Conservation (phyloP, 2,113 vertebrate genomes). For the Cryptomyrus ogoouensis region DNA sequence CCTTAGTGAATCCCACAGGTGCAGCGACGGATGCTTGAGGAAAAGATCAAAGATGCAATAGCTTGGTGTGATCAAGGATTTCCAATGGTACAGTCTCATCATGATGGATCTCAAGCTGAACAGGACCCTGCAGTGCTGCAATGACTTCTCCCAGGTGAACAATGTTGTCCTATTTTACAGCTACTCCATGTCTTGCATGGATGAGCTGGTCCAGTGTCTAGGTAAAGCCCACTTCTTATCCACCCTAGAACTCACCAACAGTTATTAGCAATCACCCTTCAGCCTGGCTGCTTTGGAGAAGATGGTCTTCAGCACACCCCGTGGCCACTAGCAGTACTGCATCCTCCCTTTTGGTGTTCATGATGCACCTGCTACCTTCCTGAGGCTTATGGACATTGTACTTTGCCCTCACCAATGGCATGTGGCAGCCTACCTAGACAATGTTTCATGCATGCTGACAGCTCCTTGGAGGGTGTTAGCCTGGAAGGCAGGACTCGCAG, state of each 20-base stretch:
- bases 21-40: too few relatives aligned
- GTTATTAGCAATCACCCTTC: neutral
- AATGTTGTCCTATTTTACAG: too few relatives aligned
- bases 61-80: too few relatives aligned
- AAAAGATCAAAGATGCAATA: too few relatives aligned
- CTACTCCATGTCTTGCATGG: too few relatives aligned
- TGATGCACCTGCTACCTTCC: neutral
- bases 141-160: too few relatives aligned
- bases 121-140: too few relatives aligned
- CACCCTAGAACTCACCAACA: neutral
- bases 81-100: too few relatives aligned
- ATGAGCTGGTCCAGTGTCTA: too few relatives aligned
- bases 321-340: neutral
- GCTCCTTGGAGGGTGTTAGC: neutral
- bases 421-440: neutral
- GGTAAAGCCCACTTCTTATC: neutral
- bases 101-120: too few relatives aligned
- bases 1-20: too few relatives aligned
- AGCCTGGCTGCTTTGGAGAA: neutral
- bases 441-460: neutral
- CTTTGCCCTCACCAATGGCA: neutral
- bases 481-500: neutral
- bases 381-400: neutral
- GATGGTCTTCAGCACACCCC: neutral
- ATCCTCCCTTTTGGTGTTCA: neutral